Base-by-base conservation (phyloP, 2,888 invertebrate species). In the Alloplasta piceator region DNA sequence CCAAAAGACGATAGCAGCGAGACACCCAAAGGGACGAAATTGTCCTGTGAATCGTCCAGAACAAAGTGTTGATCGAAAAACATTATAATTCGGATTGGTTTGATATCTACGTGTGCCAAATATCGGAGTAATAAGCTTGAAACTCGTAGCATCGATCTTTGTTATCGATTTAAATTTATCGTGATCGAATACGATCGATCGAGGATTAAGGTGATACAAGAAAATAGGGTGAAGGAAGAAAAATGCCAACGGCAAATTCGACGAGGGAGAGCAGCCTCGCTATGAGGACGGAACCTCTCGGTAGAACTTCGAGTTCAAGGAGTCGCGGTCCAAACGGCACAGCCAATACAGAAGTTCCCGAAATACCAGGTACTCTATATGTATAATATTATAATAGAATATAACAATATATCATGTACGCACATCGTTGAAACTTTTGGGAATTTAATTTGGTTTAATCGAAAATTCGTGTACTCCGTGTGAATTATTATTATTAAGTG, bases 221-320 rank as follows among this genome's bases (percentile, higher is more conserved):
- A 26, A 55, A 39, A 10, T 55, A 38, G 14, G 50, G 36, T 63
- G 26, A 26, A 26, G 3, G 26, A 26, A 26, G 26, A 3, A 66
- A 70, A 71, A 88, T 88, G 88, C 86, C 84, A 77, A 84, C 83
- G 60, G 85, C 83, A 60, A 80, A 86, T 82, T 85, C 87, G 68
- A 85, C 86, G 76, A 83, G 87, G 67, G 88, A 88, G 71, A 90
- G 91, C 86, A 91, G 91, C 86, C 91, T 92, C 78, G 91, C 89
- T 63, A 92, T 92, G 80, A 88, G 91, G 61, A 90, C 92, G 89
- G 92, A 92, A 72, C 91, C 92, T 10, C 80, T 92, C 52, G 86
- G 88, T 5, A 87, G 89, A 78, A 91, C 91, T n/a, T 90, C 91
- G 56, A 90, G 90, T 82, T 89, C 91, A 3, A 82, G 91, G 9